Conservation (phyloP, 2,113 vertebrate species). For the Varanus salvator region DNA sequence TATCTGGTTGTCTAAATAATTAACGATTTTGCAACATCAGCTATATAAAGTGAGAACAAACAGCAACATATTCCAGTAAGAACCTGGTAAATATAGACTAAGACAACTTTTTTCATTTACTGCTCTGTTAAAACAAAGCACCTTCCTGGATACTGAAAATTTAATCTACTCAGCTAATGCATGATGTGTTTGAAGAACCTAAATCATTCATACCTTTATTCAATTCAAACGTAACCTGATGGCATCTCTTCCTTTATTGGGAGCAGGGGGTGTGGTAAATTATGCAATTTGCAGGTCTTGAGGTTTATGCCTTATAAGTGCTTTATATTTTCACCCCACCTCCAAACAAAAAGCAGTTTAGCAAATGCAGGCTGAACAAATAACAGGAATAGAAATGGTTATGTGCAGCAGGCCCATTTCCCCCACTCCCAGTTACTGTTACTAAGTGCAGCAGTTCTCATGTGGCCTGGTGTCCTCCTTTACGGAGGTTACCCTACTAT, state of each 20-base stretch:
- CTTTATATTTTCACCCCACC: not conserved
- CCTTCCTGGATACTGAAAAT: constrained; percentile 37
- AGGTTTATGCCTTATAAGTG: not conserved
- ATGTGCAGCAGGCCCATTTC: too few relatives aligned
- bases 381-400: not conserved
- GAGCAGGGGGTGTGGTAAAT: not conserved
- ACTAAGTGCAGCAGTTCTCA: too few relatives aligned
- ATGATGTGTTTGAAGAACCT: not conserved
- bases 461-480: too few relatives aligned
- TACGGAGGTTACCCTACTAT: too few relatives aligned
- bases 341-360: not conserved
- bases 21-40: not conserved
- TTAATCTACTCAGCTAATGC: constrained; percentile 41
- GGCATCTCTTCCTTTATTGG: constrained; percentile 32
- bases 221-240: constrained; percentile 52
- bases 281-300: not conserved
- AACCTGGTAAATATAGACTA: constrained; percentile 7
- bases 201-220: constrained; percentile 49
- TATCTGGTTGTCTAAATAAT: constrained; percentile 9
- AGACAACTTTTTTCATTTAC: not conserved
- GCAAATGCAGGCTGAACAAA: not conserved
- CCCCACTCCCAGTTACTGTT: not conserved
- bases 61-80: not conserved
- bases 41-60: constrained; percentile 28
- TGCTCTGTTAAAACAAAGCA: constrained; percentile 36